phyloP scores from a whole-genome alignment of 2,888 invertebrate genomes.

The Lepidonotus clava region DNA sequence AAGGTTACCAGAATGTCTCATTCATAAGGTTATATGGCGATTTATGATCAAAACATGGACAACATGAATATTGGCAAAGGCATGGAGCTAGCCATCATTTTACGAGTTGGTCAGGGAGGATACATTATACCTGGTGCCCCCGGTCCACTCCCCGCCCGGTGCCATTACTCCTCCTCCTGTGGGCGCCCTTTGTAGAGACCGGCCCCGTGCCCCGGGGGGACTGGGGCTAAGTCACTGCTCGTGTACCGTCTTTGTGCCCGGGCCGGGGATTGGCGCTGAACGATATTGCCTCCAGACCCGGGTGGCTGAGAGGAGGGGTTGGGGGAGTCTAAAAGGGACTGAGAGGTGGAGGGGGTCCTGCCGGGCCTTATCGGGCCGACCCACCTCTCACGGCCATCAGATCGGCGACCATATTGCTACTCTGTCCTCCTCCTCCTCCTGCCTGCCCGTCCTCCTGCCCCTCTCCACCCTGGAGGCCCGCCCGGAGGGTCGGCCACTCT shows the following conservation, averaged over 20 bases:
- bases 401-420: slow-evolving; percentile 41
- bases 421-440: slow-evolving; percentile 1
- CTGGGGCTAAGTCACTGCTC: background rate
- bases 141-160: too few relatives aligned
- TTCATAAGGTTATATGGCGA: too few relatives aligned
- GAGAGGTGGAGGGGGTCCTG: background rate
- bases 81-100: too few relatives aligned
- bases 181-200: too few relatives aligned
- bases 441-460: background rate
- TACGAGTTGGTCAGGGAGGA: too few relatives aligned
- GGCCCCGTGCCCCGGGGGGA: too few relatives aligned
- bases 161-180: too few relatives aligned
- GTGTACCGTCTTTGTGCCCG: slow-evolving; percentile 4
- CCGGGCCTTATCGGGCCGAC: background rate
- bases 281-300: background rate
- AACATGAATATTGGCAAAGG: too few relatives aligned
- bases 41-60: too few relatives aligned
- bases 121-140: background rate
- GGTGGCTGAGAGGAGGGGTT: background rate
- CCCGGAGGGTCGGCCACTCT: too few relatives aligned
- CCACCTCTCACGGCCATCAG: background rate
- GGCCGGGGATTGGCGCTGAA: too few relatives aligned
- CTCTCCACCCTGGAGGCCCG: background rate
- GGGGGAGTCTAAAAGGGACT: background rate
- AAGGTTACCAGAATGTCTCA: too few relatives aligned